Percentiles rank a stretch among this genome's conserved stretches.
These are phyloP conservation scores for Melanocharis versteri DNA, from an alignment of 2,113 vertebrate genomes.

Conservation along the genomic window DNA sequence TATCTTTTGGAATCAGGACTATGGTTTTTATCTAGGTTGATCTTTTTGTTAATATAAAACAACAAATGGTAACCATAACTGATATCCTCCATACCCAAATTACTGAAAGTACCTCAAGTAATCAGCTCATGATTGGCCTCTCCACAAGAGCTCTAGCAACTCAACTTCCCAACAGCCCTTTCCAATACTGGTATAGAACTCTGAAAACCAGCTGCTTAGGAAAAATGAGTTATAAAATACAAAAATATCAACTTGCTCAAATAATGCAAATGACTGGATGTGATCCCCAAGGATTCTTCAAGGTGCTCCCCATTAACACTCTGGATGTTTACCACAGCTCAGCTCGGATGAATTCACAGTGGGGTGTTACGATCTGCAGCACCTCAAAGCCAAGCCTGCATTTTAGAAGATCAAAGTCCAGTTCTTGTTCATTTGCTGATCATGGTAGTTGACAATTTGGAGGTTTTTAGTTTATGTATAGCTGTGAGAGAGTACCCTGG, in stretches of 20 bases:
- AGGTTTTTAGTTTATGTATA: background rate
- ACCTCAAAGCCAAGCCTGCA: background rate
- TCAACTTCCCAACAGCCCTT: background rate
- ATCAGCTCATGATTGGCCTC: background rate
- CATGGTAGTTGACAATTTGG: background rate
- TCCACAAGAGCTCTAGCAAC: background rate
- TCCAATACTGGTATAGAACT: rapidly evolving
- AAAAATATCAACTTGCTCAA: background rate
- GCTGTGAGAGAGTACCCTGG: background rate
- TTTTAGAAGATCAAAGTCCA: background rate
- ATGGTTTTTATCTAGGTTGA: background rate
- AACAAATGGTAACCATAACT: background rate
- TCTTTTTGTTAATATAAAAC: background rate
- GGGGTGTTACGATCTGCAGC: background rate
- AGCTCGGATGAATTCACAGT: background rate
- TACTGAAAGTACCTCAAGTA: background rate
- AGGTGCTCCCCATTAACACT: background rate
- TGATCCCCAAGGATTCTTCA: background rate
- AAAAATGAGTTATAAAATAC: background rate
- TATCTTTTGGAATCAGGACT: background rate
- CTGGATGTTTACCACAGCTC: background rate
- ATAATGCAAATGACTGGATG: background rate
- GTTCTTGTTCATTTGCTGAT: background rate
- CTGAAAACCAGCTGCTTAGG: background rate
- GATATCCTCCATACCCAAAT: background rate